phyloP scores from a whole-genome alignment of 2,888 invertebrate genomes.

The Sinopyrophorus schimmeli region DNA sequence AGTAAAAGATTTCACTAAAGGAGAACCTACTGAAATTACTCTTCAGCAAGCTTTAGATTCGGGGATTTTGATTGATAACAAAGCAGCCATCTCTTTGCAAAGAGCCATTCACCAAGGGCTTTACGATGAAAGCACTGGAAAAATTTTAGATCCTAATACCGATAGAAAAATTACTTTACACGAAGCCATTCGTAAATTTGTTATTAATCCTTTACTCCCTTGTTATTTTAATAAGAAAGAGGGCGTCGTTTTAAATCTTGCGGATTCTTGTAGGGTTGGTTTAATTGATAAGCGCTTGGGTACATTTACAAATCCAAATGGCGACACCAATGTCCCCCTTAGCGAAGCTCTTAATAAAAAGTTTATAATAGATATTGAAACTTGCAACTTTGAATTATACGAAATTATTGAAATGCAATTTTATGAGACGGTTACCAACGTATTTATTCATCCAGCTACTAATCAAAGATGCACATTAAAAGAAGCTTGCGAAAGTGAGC shows the following conservation, averaged over 20 bases:
- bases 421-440: constrained; percentile 68
- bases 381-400: constrained; percentile 78
- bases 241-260: constrained; percentile 71
- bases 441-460: constrained; percentile 76
- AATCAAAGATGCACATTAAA: constrained; percentile 73
- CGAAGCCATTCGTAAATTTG: constrained; percentile 79
- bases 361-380: constrained; percentile 84
- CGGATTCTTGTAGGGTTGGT: constrained; percentile 79
- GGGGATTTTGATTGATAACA: constrained; percentile 78
- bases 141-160: constrained; percentile 79
- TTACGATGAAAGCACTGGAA: constrained; percentile 79
- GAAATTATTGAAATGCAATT: constrained; percentile 79
- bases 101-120: constrained; percentile 84
- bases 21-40: constrained; percentile 67
- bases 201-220: constrained; percentile 78
- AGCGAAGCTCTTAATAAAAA: constrained; percentile 77
- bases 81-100: constrained; percentile 80
- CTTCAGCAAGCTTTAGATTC: constrained; percentile 77
- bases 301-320: constrained; percentile 73
- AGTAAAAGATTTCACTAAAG: constrained; percentile 69
- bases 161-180: constrained; percentile 79
- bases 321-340: constrained; percentile 67
- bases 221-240: constrained; percentile 80
- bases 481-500: constrained; percentile 73
- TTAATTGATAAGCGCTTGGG: constrained; percentile 81